Evolutionary conservation across 2,888 invertebrate species (phyloP).

Genomic region (Lasioglossum pauxillum): DNA sequence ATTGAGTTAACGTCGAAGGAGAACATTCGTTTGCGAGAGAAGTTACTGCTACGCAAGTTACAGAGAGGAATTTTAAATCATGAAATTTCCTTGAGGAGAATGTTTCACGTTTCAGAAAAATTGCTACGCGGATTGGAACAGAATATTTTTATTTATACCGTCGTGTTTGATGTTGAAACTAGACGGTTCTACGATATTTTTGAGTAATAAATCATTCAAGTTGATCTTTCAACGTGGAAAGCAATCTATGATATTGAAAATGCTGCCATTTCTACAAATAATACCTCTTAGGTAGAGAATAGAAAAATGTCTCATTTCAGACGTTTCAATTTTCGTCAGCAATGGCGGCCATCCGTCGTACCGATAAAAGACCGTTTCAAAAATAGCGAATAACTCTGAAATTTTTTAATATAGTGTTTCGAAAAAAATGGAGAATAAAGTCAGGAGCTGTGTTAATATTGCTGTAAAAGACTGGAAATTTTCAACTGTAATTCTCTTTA

Average conservation of each 20-base stretch:
- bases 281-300: too few relatives aligned
- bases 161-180: too few relatives aligned
- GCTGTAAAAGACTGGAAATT: neutral
- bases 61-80: neutral
- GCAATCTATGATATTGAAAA: too few relatives aligned
- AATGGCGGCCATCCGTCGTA: too few relatives aligned
- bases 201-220: too few relatives aligned
- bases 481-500: neutral
- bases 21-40: neutral
- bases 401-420: neutral
- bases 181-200: too few relatives aligned
- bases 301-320: too few relatives aligned
- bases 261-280: too few relatives aligned
- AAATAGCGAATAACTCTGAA: neutral
- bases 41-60: neutral
- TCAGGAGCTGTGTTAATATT: neutral
- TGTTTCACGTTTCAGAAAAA: neutral
- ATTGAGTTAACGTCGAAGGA: neutral
- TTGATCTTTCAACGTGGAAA: too few relatives aligned
- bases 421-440: neutral
- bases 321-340: too few relatives aligned
- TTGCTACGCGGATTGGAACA: too few relatives aligned
- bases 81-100: neutral
- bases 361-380: neutral
- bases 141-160: too few relatives aligned